These are phyloP conservation scores for Cinclus cinclus DNA, from an alignment of 2,113 vertebrate species.

Conservation along the genomic window DNA sequence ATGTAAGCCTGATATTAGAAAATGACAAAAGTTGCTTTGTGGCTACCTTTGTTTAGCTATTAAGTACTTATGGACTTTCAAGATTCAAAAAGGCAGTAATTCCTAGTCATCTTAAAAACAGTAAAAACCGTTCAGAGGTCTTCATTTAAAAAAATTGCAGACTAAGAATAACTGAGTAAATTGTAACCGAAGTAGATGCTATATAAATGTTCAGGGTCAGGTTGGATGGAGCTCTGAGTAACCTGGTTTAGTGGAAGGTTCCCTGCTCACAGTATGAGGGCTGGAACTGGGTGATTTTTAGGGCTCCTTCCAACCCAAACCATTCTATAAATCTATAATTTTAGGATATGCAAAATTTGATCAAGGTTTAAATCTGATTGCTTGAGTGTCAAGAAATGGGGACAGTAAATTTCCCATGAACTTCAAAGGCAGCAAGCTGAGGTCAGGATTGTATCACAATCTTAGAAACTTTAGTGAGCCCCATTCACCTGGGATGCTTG, in stretches of 20 bases:
- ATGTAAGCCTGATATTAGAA: neutral
- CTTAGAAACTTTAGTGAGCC: neutral
- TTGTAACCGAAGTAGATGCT: neutral
- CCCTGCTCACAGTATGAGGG: neutral
- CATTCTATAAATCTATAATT: neutral
- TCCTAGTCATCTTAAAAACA: neutral
- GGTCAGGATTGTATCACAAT: neutral
- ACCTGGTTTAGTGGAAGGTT: neutral
- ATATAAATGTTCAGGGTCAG: neutral
- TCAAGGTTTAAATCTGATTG: neutral
- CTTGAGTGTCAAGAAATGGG: neutral
- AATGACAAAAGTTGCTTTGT: neutral
- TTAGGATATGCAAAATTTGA: neutral
- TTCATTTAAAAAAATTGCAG: neutral
- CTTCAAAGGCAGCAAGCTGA: neutral
- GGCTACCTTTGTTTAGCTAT: neutral
- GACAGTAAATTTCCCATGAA: neutral
- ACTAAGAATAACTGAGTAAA: neutral
- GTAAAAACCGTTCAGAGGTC: neutral
- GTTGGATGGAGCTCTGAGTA: neutral
- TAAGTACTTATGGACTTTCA: neutral
- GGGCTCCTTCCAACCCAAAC: neutral
- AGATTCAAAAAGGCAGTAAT: neutral
- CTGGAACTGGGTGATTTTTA: neutral
- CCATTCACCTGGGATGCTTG: neutral